Evolutionary conservation across 2,888 invertebrate species (phyloP).

Genomic region (Nomada ruficornis): DNA sequence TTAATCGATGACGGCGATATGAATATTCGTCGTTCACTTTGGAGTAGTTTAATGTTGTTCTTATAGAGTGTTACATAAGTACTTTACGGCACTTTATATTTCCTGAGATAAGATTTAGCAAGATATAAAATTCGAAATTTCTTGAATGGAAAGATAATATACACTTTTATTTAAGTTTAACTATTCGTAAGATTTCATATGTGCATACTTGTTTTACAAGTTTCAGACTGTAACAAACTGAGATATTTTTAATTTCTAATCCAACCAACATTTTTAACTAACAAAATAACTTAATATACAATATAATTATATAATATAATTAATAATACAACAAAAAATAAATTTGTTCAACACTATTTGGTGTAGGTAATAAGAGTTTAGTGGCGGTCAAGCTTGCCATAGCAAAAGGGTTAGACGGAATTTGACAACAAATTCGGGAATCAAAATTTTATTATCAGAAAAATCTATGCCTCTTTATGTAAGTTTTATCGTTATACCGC

Average conservation of each 20-base stretch:
- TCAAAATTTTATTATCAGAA: neutral
- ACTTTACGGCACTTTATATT: neutral
- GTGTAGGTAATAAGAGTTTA: too few species aligned
- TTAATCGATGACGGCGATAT: neutral
- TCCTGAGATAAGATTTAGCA: neutral
- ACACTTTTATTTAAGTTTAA: neutral
- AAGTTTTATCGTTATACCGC: neutral
- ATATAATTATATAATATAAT: too few species aligned
- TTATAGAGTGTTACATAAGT: neutral
- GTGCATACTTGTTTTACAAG: too few species aligned
- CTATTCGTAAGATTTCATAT: neutral
- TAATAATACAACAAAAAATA: too few species aligned
- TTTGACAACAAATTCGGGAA: too few species aligned
- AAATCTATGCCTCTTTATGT: neutral
- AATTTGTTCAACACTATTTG: too few species aligned
- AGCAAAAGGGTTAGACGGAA: too few species aligned
- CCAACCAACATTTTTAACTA: too few species aligned
- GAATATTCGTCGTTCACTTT: constrained; percentile 23
- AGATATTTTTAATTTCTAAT: too few species aligned
- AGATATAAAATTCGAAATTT: neutral
- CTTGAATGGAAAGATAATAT: neutral
- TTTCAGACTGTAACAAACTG: too few species aligned
- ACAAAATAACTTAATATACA: too few species aligned
- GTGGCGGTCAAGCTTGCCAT: too few species aligned
- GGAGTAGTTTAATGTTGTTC: neutral